Conservation (phyloP, 1,140 invertebrate species). For the Metopolophium dirhodum region DNA sequence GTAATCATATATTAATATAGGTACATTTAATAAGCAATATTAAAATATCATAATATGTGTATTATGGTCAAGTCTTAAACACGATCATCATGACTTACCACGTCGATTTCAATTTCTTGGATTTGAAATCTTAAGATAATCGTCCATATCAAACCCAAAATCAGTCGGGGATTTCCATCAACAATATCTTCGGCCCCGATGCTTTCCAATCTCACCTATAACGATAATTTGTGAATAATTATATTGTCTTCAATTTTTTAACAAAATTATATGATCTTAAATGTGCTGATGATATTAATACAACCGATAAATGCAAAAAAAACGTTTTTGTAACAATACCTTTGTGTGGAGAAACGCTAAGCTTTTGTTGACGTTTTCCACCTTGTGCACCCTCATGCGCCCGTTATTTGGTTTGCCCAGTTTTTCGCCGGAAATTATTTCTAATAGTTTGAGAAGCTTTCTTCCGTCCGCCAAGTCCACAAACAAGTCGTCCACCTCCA, state of each 20-base stretch:
- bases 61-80: background rate
- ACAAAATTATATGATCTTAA: background rate
- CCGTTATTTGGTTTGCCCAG: constrained; percentile 96
- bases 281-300: background rate
- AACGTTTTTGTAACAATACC: constrained; percentile 67
- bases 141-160: constrained; percentile 98
- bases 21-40: background rate
- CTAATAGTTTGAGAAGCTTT: constrained; percentile 93
- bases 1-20: background rate
- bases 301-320: background rate
- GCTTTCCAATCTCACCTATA: constrained; percentile 92
- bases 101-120: constrained; percentile 98
- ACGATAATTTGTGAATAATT: background rate
- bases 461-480: constrained; percentile 94
- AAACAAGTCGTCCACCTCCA: constrained; percentile 98
- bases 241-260: background rate
- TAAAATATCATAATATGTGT: background rate
- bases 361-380: constrained; percentile 99
- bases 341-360: constrained; percentile 95
- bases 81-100: constrained; percentile 72
- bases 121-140: constrained; percentile 97
- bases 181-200: constrained; percentile 99
- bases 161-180: constrained; percentile 94
- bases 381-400: constrained; percentile 97
- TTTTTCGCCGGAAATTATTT: constrained; percentile 98